phyloP scores from a whole-genome alignment of 2,888 invertebrate genomes.

The Epinotia demarniana region DNA sequence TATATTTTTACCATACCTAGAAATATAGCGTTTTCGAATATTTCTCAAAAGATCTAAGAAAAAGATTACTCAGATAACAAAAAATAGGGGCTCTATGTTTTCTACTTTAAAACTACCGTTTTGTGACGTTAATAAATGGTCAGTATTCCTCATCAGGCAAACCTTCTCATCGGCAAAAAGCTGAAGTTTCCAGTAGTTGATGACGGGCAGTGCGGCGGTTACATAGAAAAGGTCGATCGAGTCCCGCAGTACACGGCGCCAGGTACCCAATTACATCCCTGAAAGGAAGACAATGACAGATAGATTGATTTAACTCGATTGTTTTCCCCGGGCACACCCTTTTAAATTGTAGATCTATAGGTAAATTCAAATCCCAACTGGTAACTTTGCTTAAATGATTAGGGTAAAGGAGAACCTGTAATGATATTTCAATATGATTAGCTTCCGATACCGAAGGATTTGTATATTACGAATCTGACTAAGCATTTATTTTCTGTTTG shows the following conservation, averaged over 20 bases:
- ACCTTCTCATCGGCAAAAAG: not conserved
- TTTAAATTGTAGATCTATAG: not conserved
- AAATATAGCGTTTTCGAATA: not conserved
- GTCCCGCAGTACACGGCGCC: slow-evolving; percentile 58
- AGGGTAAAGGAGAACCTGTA: not conserved
- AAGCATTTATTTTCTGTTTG: too few relatives aligned
- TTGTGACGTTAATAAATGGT: slow-evolving; percentile 4
- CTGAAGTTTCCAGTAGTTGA: slow-evolving; percentile 37
- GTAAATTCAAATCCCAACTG: not conserved
- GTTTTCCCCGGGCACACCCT: not conserved
- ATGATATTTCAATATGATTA: too few relatives aligned
- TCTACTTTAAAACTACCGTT: not conserved
- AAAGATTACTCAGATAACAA: not conserved
- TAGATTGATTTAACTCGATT: slow-evolving; percentile 28
- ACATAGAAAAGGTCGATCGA: slow-evolving; percentile 68
- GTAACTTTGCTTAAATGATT: not conserved
- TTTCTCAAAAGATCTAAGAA: not conserved
- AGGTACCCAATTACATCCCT: slow-evolving; percentile 64
- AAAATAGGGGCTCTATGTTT: not conserved
- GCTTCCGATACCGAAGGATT: too few relatives aligned
- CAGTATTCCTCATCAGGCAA: slow-evolving; percentile 3
- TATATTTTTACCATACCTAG: too few relatives aligned
- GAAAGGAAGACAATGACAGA: slow-evolving; percentile 47
- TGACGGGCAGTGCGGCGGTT: slow-evolving; percentile 37
- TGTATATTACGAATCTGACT: too few relatives aligned